phyloP scores from a whole-genome alignment of 2,888 invertebrate species.

The Griposia aprilina region DNA sequence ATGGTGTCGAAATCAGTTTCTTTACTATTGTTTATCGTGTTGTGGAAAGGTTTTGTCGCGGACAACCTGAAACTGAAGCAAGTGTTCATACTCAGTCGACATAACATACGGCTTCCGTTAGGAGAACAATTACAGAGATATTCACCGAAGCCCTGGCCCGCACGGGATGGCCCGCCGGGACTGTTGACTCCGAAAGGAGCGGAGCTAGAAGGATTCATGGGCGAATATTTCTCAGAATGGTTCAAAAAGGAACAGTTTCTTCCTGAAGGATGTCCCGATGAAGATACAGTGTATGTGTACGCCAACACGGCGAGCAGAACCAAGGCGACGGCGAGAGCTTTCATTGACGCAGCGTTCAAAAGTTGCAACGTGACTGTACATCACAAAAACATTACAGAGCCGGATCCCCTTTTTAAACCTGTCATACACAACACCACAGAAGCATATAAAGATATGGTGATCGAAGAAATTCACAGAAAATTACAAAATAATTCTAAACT shows the following conservation, averaged over 20 bases:
- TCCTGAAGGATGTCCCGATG: conserved; percentile 45
- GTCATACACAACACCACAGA: conserved; percentile 45
- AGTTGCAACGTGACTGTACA: conserved; percentile 39
- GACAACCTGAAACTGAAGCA: conserved; percentile 52
- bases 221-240: conserved; percentile 59
- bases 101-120: conserved; percentile 54
- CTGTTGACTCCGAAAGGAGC: conserved; percentile 51
- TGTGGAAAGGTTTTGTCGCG: conserved; percentile 14
- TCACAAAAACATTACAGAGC: conserved; percentile 25
- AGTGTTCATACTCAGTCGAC: conserved; percentile 58
- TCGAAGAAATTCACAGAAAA: conserved; percentile 35
- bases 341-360: conserved; percentile 42
- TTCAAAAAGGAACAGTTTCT: conserved; percentile 50
- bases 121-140: conserved; percentile 4
- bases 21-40: conserved; percentile 25
- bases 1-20: conserved; percentile 34
- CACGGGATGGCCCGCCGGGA: conserved; percentile 11
- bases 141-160: conserved; percentile 50
- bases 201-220: conserved; percentile 53
- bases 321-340: conserved; percentile 45
- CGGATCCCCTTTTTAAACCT: conserved; percentile 47
- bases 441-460: conserved; percentile 34
- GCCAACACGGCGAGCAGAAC: conserved; percentile 40
- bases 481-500: conserved; percentile 38
- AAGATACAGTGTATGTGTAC: conserved; percentile 47